phyloP scores from a whole-genome alignment of 2,888 invertebrate genomes.

The Prosopocoilus inquinatus region DNA sequence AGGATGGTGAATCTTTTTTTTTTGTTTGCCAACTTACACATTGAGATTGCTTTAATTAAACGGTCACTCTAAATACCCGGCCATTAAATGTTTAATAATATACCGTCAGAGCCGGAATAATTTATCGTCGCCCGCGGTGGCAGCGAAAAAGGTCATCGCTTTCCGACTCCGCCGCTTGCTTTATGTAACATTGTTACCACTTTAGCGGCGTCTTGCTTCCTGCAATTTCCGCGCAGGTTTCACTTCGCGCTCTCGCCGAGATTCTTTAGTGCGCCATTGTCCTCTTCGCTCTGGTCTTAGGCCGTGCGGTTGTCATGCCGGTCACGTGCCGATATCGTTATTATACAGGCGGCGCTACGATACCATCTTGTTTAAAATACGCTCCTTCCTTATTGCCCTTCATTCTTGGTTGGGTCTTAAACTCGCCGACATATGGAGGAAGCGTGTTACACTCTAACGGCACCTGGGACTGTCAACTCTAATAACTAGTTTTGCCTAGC shows the following conservation, averaged over 20 bases:
- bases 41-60: too few species aligned
- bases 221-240: too few species aligned
- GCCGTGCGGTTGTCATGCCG: constrained; percentile 34
- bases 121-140: too few species aligned
- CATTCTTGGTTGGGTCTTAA: constrained; percentile 6
- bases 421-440: neutral
- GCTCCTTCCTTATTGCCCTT: constrained; percentile 14
- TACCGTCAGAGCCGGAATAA: too few species aligned
- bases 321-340: constrained; percentile 41
- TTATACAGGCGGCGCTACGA: constrained; percentile 32
- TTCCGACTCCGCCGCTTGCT: too few species aligned
- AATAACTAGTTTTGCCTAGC: neutral
- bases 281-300: constrained; percentile 7
- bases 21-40: too few species aligned
- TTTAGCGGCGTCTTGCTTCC: too few species aligned
- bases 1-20: too few species aligned
- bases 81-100: too few species aligned
- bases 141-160: too few species aligned
- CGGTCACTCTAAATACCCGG: too few species aligned
- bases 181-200: too few species aligned
- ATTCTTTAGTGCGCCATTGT: constrained; percentile 21
- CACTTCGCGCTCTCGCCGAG: neutral
- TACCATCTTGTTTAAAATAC: constrained; percentile 15
- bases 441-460: neutral
- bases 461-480: neutral